Evolutionary conservation across 2,888 invertebrate genomes (phyloP).

Genomic region (Tenthredo amoena): DNA sequence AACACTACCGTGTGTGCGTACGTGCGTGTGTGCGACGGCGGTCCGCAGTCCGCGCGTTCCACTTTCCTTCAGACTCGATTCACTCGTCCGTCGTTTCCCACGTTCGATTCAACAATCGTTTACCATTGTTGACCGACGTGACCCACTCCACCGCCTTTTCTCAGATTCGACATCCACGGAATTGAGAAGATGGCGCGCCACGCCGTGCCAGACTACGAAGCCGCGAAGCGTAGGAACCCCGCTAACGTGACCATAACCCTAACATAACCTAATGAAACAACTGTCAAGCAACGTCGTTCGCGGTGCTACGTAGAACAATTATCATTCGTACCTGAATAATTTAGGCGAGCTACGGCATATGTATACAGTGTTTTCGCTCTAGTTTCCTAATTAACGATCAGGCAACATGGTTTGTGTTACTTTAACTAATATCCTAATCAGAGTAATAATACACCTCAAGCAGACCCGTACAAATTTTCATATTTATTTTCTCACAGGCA

Average conservation of each 20-base stretch:
- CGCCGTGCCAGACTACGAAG: neutral
- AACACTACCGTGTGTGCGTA: neutral
- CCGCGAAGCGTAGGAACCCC: neutral
- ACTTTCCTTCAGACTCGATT: neutral
- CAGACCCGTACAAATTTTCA: slow-evolving; percentile 3
- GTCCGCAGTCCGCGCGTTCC: slow-evolving; percentile 62
- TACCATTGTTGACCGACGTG: neutral
- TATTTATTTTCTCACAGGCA: slow-evolving; percentile 83
- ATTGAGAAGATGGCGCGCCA: neutral
- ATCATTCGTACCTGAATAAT: neutral
- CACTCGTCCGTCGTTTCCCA: slow-evolving; percentile 10
- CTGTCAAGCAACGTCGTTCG: neutral
- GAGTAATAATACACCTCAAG: neutral
- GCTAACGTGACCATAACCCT: neutral
- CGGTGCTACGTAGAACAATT: neutral
- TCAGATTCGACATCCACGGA: neutral
- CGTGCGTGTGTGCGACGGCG: slow-evolving; percentile 58
- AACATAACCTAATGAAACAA: neutral
- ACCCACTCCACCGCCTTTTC: neutral
- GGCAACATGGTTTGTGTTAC: slow-evolving; percentile 27
- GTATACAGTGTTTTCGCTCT: neutral
- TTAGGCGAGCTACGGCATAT: neutral
- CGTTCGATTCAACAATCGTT: neutral
- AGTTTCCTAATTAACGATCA: neutral
- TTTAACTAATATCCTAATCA: neutral